phyloP scores from a whole-genome alignment of 2,888 invertebrate genomes.

The Gisinianus flammeolus region DNA sequence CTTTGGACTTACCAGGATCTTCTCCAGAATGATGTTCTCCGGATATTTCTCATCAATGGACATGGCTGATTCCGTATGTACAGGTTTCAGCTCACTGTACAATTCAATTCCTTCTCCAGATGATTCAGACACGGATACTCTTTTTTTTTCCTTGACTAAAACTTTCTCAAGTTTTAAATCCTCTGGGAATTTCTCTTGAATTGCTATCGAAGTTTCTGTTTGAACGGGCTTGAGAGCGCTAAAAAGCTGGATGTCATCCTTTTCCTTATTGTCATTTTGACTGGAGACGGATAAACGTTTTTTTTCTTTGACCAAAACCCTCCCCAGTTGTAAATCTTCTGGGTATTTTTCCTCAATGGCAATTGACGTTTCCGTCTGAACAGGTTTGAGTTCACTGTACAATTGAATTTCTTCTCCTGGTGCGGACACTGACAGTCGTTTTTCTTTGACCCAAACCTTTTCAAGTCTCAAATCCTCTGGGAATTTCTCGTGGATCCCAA shows the following conservation, averaged over 20 bases:
- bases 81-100: slow-evolving; percentile 13
- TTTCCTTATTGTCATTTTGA: slow-evolving; percentile 7
- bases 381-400: slow-evolving; percentile 12
- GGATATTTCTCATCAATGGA: slow-evolving; percentile 28
- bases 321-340: background rate
- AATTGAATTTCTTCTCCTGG: slow-evolving; percentile 9
- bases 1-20: background rate
- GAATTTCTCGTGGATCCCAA: slow-evolving; percentile 8
- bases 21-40: background rate
- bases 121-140: background rate
- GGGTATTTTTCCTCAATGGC: slow-evolving; percentile 29
- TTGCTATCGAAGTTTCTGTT: background rate
- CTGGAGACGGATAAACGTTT: background rate
- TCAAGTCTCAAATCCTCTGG: background rate
- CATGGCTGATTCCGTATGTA: background rate
- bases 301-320: slow-evolving; percentile 1
- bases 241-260: background rate
- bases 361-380: background rate
- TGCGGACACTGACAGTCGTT: background rate
- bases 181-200: slow-evolving; percentile 26
- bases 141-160: background rate
- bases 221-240: slow-evolving; percentile 11
- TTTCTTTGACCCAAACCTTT: background rate
- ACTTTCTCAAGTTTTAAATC: background rate
- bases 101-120: slow-evolving; percentile 12